Base-by-base conservation (phyloP, 2,113 vertebrate species). In the Struthio camelus region DNA sequence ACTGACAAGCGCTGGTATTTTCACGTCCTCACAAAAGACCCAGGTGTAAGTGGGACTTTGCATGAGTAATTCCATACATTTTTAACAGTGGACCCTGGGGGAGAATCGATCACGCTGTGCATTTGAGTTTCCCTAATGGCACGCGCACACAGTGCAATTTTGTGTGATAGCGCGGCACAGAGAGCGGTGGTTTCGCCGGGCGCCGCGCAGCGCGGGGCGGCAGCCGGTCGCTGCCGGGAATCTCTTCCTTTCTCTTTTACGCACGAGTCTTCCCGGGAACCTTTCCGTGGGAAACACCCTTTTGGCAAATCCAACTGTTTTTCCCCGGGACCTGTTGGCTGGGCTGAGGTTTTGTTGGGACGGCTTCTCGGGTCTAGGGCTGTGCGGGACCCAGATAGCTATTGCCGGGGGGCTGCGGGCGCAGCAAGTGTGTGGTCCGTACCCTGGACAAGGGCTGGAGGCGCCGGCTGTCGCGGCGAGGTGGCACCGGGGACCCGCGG, bases 1-100 rank as follows among this genome's bases (percentile, higher is more conserved):
- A 65, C 38, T 56, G 91, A 87, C 94, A 53, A 91, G 78, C 11
- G 75, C 76, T 2, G 83, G 34, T 7, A 10, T 27, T 89, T 80
- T 15, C 38, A 73, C 7, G 86, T 81, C 80, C 87, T 89, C 72
- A 46, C 85, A 42, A 80, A 93, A 73, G 87, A 38, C 93, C 85
- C 81, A 2, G 22, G 94, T 40, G 89, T 10, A 8, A 91, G 69
- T 3, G 86, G 82, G 94, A 32, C 93, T 87, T 6, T 40, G 92
- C 94, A 36, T 75, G 94, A 96, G 95, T 12, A 87, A 96, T 94
- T 91, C 96, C 95, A 72, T 64, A 6, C 94, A 85, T 96, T 87
- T 95, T 94, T 94, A 73, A 94, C n/a, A 81, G 83, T 18, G 6
- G 34, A 22, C 90, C 93, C 83, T 24, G 46, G n/a, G 94, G 93